Evolutionary conservation across 2,113 vertebrate genomes (phyloP).

Genomic region (Petromus typicus): DNA sequence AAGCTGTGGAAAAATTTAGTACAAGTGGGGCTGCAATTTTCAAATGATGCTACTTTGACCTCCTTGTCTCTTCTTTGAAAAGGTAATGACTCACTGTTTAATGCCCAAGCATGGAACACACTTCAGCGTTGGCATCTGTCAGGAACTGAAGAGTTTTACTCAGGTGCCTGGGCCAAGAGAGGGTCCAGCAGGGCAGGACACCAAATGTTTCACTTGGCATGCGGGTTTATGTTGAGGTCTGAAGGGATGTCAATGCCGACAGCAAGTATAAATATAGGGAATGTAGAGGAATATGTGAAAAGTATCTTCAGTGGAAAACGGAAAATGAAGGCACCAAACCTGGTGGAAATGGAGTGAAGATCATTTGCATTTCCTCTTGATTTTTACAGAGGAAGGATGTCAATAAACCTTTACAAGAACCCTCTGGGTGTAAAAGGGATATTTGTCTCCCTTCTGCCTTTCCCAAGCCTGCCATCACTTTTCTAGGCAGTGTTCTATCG

Average conservation of each 20-base stretch:
- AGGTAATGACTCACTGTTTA: slow-evolving; percentile 66
- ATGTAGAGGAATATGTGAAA: neutral
- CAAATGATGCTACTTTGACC: slow-evolving; percentile 48
- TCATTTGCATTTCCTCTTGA: slow-evolving; percentile 34
- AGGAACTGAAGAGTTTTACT: neutral
- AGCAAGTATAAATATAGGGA: slow-evolving; percentile 59
- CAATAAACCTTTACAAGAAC: neutral
- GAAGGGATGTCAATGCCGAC: slow-evolving; percentile 31
- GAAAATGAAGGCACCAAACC: neutral
- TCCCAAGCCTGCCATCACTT: neutral
- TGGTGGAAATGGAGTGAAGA: neutral
- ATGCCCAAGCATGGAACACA: neutral
- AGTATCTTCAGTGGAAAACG: slow-evolving; percentile 16
- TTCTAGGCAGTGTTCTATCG: neutral
- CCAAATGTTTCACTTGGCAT: neutral
- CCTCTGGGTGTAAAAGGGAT: slow-evolving; percentile 4
- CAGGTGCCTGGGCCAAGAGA: neutral
- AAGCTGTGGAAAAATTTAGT: neutral
- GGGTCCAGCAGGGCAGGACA: slow-evolving; percentile 14
- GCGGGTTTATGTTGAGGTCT: slow-evolving; percentile 17
- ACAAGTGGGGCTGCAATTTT: neutral
- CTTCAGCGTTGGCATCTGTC: neutral
- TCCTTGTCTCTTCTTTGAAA: slow-evolving; percentile 51
- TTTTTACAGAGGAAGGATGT: slow-evolving; percentile 50
- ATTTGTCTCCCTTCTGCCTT: neutral